Percentiles rank a stretch among this genome's conserved stretches.
phyloP scores from a whole-genome alignment of 1,140 invertebrate genomes.

The Cydia splendana region DNA sequence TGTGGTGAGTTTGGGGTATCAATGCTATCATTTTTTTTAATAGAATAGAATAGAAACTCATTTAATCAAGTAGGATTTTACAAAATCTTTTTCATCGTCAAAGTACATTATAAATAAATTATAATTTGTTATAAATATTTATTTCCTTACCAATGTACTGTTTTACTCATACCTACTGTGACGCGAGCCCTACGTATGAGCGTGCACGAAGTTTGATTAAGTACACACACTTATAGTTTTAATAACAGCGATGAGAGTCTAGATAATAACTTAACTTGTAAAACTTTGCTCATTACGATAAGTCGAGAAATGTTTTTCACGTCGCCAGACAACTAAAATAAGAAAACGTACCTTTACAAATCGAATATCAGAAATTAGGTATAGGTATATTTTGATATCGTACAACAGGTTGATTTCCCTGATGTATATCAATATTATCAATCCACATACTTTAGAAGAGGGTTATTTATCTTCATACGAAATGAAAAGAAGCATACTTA shows the following conservation, averaged over 20 bases:
- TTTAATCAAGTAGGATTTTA: too few species aligned
- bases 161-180: background rate
- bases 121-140: background rate
- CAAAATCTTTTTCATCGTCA: too few species aligned
- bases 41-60: too few species aligned
- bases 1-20: too few species aligned
- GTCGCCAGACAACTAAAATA: background rate
- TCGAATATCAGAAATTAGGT: background rate
- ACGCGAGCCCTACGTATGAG: slow-evolving; percentile 8
- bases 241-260: slow-evolving; percentile 32
- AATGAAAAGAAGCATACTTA: too few species aligned
- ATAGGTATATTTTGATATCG: too few species aligned
- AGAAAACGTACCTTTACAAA: background rate
- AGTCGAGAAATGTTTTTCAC: background rate
- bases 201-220: slow-evolving; percentile 29
- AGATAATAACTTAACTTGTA: slow-evolving; percentile 25
- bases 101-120: too few species aligned
- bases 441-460: too few species aligned
- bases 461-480: too few species aligned
- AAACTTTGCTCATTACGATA: slow-evolving; percentile 32
- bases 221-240: slow-evolving; percentile 31
- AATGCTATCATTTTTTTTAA: too few species aligned
- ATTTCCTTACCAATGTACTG: slow-evolving; percentile 1
- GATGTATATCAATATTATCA: too few species aligned
- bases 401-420: too few species aligned